phyloP scores from a whole-genome alignment of 2,113 vertebrate genomes.

The Microtus oregoni region DNA sequence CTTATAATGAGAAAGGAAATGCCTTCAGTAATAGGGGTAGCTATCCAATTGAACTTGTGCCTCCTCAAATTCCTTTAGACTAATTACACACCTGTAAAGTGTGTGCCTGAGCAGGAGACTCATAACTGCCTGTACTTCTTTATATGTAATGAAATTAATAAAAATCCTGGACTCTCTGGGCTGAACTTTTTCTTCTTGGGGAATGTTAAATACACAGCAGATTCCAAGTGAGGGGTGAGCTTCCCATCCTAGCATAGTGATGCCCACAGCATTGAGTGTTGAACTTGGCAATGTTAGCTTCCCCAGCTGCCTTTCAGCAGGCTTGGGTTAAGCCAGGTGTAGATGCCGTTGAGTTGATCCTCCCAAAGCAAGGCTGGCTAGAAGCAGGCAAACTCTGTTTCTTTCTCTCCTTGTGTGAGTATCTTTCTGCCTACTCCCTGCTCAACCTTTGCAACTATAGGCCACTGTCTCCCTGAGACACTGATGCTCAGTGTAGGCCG shows the following conservation, averaged over 20 bases:
- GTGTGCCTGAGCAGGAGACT: accelerated
- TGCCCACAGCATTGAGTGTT: accelerated
- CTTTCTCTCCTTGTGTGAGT: background rate
- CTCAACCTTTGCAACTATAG: background rate
- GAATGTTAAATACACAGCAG: background rate
- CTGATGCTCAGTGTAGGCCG: accelerated
- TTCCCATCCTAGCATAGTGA: no score
- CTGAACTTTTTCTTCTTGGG: background rate
- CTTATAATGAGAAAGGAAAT: constrained; percentile 22
- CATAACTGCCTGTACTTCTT: background rate
- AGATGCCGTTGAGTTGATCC: background rate
- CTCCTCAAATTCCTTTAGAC: background rate
- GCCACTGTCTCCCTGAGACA: no score
- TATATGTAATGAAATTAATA: accelerated
- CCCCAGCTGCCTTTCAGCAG: background rate
- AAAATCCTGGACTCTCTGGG: no score
- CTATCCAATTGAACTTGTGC: background rate
- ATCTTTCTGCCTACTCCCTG: background rate
- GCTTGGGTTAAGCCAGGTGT: background rate
- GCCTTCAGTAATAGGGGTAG: background rate
- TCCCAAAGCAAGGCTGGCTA: background rate
- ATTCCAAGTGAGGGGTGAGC: background rate
- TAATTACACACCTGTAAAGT: accelerated
- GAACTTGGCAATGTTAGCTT: background rate
- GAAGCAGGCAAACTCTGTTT: no score